A percentile compares a stretch with the other conserved stretches of the same genome.
phyloP scores from a whole-genome alignment of 2,888 invertebrate species.

The Pristionchus arcanus region DNA sequence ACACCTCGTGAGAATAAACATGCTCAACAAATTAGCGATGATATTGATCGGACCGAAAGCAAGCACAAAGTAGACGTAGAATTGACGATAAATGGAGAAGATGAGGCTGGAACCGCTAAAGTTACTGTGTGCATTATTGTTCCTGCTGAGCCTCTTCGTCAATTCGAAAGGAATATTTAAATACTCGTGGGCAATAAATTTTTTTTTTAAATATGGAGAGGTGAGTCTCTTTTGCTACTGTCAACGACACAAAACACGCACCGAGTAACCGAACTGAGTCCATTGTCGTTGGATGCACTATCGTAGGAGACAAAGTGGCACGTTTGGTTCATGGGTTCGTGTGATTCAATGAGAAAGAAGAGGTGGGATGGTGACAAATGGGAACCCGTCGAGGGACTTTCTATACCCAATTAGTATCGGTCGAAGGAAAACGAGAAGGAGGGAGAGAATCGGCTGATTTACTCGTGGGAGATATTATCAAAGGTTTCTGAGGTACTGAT shows the following conservation, averaged over 20 bases:
- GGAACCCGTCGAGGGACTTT: neutral
- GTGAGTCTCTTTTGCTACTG: neutral
- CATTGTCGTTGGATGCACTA: neutral
- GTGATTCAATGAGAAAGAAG: neutral
- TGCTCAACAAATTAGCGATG: conserved; percentile 1
- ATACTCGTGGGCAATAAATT: no score
- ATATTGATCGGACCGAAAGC: conserved; percentile 12
- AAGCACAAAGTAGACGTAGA: conserved; percentile 28
- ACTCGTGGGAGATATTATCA: neutral
- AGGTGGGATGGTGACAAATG: neutral
- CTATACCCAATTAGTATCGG: neutral
- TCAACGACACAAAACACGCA: neutral
- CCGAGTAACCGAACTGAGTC: conserved; percentile 4
- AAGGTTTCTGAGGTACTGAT: neutral
- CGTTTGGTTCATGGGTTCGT: conserved; percentile 6
- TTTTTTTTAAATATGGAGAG: no score
- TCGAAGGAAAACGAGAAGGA: neutral
- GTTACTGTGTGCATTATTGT: neutral
- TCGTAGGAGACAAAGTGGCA: conserved; percentile 35
- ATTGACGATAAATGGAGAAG: conserved; percentile 33
- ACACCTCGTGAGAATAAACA: conserved; percentile 29
- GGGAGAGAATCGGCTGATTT: neutral
- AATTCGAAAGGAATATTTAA: no score
- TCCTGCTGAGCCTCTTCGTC: no score
- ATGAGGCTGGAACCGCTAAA: conserved; percentile 40